Evolutionary conservation across 2,113 vertebrate species (phyloP), one percentile per base, ranked within the genome.

Genomic region (Xyrauchen texanus): DNA sequence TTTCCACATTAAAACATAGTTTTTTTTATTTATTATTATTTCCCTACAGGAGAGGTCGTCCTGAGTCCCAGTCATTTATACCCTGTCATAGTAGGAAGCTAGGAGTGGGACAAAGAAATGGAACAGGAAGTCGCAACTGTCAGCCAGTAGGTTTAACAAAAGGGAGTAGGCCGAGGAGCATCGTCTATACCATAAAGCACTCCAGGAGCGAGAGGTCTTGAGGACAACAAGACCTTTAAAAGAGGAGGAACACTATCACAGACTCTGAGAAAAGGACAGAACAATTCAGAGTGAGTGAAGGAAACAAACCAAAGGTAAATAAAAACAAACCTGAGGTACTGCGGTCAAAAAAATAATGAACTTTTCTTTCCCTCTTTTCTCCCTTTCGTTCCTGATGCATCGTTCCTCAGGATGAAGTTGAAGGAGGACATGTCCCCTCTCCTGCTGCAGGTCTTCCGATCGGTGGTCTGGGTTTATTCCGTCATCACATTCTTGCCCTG

Each of bases 361-460:
- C 15, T 49, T 70, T 21, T 7, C 10, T 71, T 72, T 44, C 78
- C 4, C 16, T 16, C 45, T 0, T n/a, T 1, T 71, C 34, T 11
- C 15, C 60, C 15, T 12, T 49, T 11, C n/a, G 5, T 42, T 46
- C 55, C 42, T 6, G 21, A 34, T 34, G 1, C 21, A 34, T 55
- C 16, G 47, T 66, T 7, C 46, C 8, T 64, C 71, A 91, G 86
- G 85, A 98, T 99, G 97, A 97, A 98, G 91, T 85, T 99, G 86
- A 98, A 98, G 87, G 96, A 98, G 88, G 93, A 95, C 81, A 94
- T 99, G 78, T 96, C 97, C 77, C 97, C 97, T 0, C 49, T 98
- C 87, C 93, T 99, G 87, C 91, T 97, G 63, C 94, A 95, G 82
- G 87, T 98, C 10, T 95, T 98, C 90, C 96, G 94, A 82, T 96